phyloP scores from a whole-genome alignment of 1,140 invertebrate genomes.

The Chironomus tepperi region DNA sequence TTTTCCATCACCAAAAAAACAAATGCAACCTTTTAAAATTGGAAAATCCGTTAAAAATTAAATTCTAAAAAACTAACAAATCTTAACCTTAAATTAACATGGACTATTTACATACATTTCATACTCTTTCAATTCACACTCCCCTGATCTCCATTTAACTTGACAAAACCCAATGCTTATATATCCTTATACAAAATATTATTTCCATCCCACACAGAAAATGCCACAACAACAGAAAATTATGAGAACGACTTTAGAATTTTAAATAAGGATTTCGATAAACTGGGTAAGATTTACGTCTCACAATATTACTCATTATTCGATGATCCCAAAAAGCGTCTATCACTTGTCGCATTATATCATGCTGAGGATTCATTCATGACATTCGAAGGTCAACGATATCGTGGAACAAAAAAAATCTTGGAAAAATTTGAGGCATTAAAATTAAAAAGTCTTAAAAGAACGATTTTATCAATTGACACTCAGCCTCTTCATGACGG shows the following conservation, averaged over 20 bases:
- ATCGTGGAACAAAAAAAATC: neutral
- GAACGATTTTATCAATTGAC: neutral
- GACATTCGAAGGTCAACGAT: neutral
- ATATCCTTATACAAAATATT: no score
- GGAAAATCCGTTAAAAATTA: no score
- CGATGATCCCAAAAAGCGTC: neutral
- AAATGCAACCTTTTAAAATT: no score
- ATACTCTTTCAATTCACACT: no score
- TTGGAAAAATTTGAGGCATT: neutral
- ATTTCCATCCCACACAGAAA: no score
- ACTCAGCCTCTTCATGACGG: neutral
- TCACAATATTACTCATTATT: neutral
- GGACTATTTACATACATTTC: no score
- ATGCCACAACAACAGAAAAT: neutral
- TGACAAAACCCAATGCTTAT: no score
- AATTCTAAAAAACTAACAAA: no score
- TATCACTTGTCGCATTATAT: neutral
- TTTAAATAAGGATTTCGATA: conserved; percentile 8
- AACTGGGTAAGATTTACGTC: neutral
- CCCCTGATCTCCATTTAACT: no score
- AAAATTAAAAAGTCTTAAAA: neutral
- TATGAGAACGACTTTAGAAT: neutral
- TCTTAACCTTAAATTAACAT: no score
- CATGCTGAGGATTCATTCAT: neutral
- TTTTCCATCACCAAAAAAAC: no score